phyloP scores from a whole-genome alignment of 2,797 vertebrate genomes.

The Eulemur rubriventer region DNA sequence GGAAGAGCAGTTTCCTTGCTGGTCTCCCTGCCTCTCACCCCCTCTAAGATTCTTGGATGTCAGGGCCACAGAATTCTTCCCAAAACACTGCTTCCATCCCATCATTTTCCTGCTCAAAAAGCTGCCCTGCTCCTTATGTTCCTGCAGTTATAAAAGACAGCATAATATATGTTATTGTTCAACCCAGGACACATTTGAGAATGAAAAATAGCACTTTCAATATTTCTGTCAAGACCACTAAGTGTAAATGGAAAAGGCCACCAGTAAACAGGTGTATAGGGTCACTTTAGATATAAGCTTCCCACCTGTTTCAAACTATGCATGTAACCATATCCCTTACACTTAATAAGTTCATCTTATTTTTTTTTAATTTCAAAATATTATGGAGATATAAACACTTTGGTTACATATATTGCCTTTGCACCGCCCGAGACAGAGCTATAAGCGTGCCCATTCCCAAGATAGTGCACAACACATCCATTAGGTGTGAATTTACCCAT shows the following conservation, averaged over 20 bases:
- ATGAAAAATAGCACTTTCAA: neutral
- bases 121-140: neutral
- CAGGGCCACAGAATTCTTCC: neutral
- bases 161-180: neutral
- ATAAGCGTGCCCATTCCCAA: too few relatives aligned
- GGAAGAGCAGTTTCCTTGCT: neutral
- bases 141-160: neutral
- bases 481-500: too few relatives aligned
- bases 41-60: neutral
- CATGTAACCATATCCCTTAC: neutral
- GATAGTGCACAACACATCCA: too few relatives aligned
- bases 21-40: neutral
- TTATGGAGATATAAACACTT: too few relatives aligned
- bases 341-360: constrained; percentile 24
- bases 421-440: too few relatives aligned
- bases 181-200: neutral
- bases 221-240: neutral
- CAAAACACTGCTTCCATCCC: neutral
- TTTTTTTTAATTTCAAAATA: neutral
- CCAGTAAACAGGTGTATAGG: neutral
- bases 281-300: neutral
- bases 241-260: neutral
- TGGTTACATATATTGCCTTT: too few relatives aligned
- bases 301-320: neutral
- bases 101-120: neutral